Evolutionary conservation across 2,888 invertebrate species (phyloP), one percentile per base, ranked within the genome.

Genomic region (Dusona sp.): DNA sequence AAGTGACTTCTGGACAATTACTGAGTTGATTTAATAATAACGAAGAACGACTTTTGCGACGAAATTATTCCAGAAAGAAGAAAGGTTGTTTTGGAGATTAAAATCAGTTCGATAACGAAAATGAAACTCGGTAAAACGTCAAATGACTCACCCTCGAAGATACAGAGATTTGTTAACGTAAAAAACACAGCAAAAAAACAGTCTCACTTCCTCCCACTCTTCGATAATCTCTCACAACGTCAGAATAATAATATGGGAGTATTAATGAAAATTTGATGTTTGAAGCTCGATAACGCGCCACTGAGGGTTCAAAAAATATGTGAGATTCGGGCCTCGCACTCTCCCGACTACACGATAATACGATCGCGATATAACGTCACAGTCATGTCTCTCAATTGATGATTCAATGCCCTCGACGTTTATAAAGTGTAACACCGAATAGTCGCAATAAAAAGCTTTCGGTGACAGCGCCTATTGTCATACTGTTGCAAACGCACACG

Each of bases 131-230:
- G 42, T 29, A 22, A 65, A 75, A 65, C 68, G 74, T 70, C 33
- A 79, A 79, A 42, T 85, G 79, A 85, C 79, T 85, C 82, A 85
- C 85, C 75, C 19, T 70, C 54, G 57, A 70, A 36, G 67, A 74
- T 74, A 67, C 29, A 36, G 16, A 33, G 33, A 57, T 79, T 74
- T 79, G 38, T 82, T 68, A 54, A 68, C 57, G 68, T 45, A 16
- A 25, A 70, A 70, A 45, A 79, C 42, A 64, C 78, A 64, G 70
- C 1, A 65, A 65, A 45, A 64, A 79, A 38, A 45, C 42, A 57
- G 29, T 38, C 25, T 7, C n/a, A 48, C 54, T 78, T 25, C 19
- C 36, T 78, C 22, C 25, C 36, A 36, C 65, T 48, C 48, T 61
- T 54, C 36, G 19, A 33, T 79, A 25, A 61, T 61, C 61, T 61